These are phyloP conservation scores for Platichthys stellatus DNA, from an alignment of 2,113 vertebrate genomes.

Conservation along the genomic window DNA sequence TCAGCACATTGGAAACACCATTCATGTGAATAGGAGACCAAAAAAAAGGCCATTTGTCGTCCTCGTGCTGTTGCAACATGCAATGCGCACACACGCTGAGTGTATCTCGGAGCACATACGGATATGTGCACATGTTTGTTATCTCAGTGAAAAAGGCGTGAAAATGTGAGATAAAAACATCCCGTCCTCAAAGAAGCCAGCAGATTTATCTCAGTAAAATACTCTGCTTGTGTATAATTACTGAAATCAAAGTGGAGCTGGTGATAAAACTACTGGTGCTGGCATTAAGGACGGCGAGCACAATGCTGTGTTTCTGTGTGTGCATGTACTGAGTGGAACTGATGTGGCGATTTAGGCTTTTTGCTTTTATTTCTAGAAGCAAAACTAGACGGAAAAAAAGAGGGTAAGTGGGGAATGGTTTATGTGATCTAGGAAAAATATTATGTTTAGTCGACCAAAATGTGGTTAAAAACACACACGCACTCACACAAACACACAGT, in stretches of 20 bases:
- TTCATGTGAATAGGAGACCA: constrained; percentile 49
- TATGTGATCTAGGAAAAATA: constrained; percentile 32
- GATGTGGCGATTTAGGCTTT: constrained; percentile 42
- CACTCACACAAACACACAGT: constrained; percentile 27
- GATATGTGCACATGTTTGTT: constrained; percentile 41
- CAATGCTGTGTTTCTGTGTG: constrained; percentile 20
- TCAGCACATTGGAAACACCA: constrained; percentile 68
- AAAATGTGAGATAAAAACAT: constrained; percentile 53
- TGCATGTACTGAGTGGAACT: constrained; percentile 14
- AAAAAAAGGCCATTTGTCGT: constrained; percentile 63
- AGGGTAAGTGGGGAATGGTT: constrained; percentile 9
- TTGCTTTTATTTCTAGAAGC: constrained; percentile 43
- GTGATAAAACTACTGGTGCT: constrained; percentile 61
- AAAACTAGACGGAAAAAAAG: constrained; percentile 29
- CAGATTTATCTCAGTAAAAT: constrained; percentile 73
- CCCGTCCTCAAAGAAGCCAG: constrained; percentile 57
- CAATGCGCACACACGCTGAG: not conserved
- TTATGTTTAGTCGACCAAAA: constrained; percentile 41
- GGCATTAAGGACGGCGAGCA: constrained; percentile 51
- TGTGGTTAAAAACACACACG: constrained; percentile 2
- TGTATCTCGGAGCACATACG: constrained; percentile 25
- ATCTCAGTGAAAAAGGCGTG: constrained; percentile 69
- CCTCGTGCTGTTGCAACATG: constrained; percentile 26
- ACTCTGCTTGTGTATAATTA: constrained; percentile 72
- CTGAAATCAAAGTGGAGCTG: constrained; percentile 64